phyloP scores from a whole-genome alignment of 2,797 vertebrate species.

The Enteromius radiatus region DNA sequence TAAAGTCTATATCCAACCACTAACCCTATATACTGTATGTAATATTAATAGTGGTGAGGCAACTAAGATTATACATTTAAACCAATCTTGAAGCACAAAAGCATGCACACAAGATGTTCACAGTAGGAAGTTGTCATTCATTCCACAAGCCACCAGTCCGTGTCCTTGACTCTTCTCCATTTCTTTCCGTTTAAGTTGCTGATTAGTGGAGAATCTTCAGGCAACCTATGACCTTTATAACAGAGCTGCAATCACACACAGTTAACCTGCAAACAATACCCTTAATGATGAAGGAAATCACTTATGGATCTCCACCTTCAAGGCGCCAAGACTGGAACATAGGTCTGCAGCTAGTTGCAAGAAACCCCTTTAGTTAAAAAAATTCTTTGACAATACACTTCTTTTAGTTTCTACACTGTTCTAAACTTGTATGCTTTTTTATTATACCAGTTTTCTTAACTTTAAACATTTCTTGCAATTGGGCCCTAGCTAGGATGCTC shows the following conservation, averaged over 20 bases:
- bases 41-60: background rate
- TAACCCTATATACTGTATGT: background rate
- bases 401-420: background rate
- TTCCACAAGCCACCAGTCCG: background rate
- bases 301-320: background rate
- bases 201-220: slow-evolving; percentile 1
- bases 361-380: background rate
- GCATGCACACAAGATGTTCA: background rate
- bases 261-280: slow-evolving; percentile 58
- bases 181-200: background rate
- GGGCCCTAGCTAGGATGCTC: background rate
- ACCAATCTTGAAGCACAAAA: slow-evolving; percentile 11
- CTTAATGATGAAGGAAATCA: slow-evolving; percentile 51
- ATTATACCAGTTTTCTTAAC: background rate
- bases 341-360: background rate
- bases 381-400: background rate
- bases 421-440: background rate
- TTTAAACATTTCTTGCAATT: background rate
- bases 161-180: background rate
- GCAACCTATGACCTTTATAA: slow-evolving; percentile 29
- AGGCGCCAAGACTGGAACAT: background rate
- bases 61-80: background rate
- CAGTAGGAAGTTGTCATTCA: background rate
- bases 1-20: background rate
- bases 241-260: slow-evolving; percentile 20